Evolutionary conservation across 2,113 vertebrate genomes (phyloP).

Genomic region (Nothocercus julius): DNA sequence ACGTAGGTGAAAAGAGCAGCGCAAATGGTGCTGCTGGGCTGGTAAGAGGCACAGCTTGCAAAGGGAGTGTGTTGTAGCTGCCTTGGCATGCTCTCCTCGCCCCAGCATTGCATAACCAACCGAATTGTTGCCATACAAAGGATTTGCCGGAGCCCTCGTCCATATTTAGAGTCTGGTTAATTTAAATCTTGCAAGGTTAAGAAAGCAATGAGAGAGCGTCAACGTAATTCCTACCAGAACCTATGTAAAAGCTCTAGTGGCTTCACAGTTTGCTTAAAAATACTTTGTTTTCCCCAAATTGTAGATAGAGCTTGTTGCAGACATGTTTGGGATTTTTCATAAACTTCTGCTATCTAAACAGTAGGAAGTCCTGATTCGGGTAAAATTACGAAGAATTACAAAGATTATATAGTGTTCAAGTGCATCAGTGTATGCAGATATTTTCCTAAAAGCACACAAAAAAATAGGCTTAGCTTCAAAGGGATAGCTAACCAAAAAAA

Average conservation of each 20-base stretch:
- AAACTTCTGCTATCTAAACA: neutral
- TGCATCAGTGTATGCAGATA: neutral
- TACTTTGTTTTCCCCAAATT: neutral
- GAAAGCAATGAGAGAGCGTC: neutral
- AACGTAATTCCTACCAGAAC: neutral
- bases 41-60: neutral
- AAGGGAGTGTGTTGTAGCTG: neutral
- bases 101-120: neutral
- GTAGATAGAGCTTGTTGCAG: neutral
- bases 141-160: neutral
- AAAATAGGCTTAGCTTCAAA: neutral
- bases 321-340: neutral
- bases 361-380: neutral
- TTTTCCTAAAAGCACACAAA: neutral
- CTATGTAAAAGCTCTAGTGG: neutral
- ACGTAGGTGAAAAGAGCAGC: neutral
- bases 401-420: neutral
- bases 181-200: neutral
- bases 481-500: neutral
- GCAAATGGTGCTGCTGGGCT: neutral
- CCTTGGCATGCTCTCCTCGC: neutral
- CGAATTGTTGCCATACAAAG: neutral
- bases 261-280: neutral
- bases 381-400: neutral
- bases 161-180: neutral